These are phyloP conservation scores for Pyxicephalus adspersus DNA, from an alignment of 2,113 vertebrate species.

Conservation along the genomic window DNA sequence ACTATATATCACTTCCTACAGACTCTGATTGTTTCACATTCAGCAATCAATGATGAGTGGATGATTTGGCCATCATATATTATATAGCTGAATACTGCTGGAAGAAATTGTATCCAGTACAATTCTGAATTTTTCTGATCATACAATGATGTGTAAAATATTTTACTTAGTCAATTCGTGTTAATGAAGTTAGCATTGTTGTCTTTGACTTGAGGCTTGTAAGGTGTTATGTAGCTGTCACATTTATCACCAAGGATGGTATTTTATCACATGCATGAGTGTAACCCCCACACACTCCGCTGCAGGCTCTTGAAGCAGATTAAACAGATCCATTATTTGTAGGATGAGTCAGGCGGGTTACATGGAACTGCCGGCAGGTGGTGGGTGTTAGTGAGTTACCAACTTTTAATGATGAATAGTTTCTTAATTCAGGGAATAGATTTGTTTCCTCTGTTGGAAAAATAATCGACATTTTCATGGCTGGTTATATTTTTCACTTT, in stretches of 20 bases:
- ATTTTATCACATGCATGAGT: conserved; percentile 30
- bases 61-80: no score
- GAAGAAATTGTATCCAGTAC: no score
- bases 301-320: conserved; percentile 4
- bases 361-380: not conserved
- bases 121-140: no score
- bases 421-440: not conserved
- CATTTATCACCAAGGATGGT: not conserved
- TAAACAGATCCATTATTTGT: conserved; percentile 40
- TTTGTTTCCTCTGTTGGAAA: not conserved
- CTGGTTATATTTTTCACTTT: no score
- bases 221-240: conserved; percentile 7
- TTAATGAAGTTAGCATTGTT: not conserved
- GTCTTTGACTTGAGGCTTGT: not conserved
- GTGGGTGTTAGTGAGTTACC: conserved; percentile 30
- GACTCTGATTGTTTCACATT: no score
- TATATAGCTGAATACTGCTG: no score
- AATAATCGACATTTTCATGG: not conserved
- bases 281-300: conserved; percentile 19
- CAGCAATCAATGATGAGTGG: no score
- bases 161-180: no score
- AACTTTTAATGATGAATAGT: conserved; percentile 6
- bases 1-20: no score
- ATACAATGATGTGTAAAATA: no score
- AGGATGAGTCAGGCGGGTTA: conserved; percentile 36